These are phyloP conservation scores for Drosophila cognata DNA, from an alignment of 2,888 invertebrate species.

Conservation along the genomic window DNA sequence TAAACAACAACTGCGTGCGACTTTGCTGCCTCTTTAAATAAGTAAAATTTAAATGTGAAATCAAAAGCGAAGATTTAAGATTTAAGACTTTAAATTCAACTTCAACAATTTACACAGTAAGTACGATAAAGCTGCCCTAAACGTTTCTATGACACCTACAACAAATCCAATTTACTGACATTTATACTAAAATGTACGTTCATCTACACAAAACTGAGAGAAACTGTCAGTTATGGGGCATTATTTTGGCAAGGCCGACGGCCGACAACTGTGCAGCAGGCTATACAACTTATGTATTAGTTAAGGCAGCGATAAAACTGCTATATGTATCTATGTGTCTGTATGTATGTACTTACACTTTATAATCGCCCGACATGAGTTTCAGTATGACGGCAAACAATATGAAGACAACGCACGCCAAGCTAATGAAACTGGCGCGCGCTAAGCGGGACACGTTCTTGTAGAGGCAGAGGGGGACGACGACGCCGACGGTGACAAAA, in stretches of 20 bases:
- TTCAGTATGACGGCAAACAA: conserved; percentile 88
- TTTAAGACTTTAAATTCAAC: neutral
- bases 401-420: conserved; percentile 91
- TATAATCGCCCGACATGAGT: conserved; percentile 85
- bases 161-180: conserved; percentile 6
- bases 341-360: conserved; percentile 87
- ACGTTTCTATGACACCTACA: neutral
- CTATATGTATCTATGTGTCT: conserved; percentile 1
- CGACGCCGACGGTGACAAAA: conserved; percentile 90
- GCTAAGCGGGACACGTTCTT: conserved; percentile 88
- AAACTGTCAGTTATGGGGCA: conserved; percentile 3
- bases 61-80: neutral
- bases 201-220: no score
- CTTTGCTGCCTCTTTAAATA: neutral
- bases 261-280: neutral
- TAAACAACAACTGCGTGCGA: neutral
- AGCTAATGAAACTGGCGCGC: conserved; percentile 84
- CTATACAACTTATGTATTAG: neutral
- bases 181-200: conserved; percentile 8
- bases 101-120: neutral
- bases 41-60: neutral
- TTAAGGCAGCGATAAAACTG: conserved; percentile 20
- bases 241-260: neutral
- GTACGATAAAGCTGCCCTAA: neutral
- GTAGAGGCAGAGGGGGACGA: conserved; percentile 92